phyloP scores from a whole-genome alignment of 2,797 vertebrate genomes.

The Chiroxiphia lanceolata region DNA sequence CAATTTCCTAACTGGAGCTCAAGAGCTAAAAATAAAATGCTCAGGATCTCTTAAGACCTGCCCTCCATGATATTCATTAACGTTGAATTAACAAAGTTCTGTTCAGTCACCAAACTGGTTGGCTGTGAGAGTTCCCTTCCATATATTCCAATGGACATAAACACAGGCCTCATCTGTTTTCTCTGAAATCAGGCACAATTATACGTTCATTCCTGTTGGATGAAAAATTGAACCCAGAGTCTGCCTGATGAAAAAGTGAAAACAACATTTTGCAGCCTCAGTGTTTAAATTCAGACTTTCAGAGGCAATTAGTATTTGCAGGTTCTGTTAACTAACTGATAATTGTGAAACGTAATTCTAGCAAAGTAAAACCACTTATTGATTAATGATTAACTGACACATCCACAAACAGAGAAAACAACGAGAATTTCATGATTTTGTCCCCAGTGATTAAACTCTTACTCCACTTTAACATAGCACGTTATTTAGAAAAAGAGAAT shows the following conservation, averaged over 20 bases:
- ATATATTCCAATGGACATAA: not conserved
- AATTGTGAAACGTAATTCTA: not conserved
- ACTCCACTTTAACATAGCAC: not conserved
- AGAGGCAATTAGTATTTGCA: not conserved
- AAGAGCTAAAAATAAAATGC: not conserved
- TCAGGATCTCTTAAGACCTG: not conserved
- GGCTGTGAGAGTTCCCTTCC: not conserved
- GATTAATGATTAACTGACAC: not conserved
- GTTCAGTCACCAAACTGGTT: not conserved
- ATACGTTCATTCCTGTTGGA: not conserved
- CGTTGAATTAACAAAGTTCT: not conserved
- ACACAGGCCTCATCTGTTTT: not conserved
- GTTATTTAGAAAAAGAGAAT: not conserved
- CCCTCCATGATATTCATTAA: not conserved
- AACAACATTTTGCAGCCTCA: not conserved
- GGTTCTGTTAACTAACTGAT: not conserved
- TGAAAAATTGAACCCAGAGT: not conserved
- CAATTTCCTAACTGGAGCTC: not conserved
- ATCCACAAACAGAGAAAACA: not conserved
- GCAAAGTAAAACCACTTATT: not conserved
- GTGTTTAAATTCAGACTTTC: not conserved
- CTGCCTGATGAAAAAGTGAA: not conserved
- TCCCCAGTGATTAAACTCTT: not conserved
- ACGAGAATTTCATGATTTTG: not conserved
- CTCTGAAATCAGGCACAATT: not conserved